A percentile compares a stretch with the other conserved stretches of the same genome.
These are phyloP conservation scores for Saguinus imperator DNA, from an alignment of 2,113 vertebrate species.

Conservation along the genomic window DNA sequence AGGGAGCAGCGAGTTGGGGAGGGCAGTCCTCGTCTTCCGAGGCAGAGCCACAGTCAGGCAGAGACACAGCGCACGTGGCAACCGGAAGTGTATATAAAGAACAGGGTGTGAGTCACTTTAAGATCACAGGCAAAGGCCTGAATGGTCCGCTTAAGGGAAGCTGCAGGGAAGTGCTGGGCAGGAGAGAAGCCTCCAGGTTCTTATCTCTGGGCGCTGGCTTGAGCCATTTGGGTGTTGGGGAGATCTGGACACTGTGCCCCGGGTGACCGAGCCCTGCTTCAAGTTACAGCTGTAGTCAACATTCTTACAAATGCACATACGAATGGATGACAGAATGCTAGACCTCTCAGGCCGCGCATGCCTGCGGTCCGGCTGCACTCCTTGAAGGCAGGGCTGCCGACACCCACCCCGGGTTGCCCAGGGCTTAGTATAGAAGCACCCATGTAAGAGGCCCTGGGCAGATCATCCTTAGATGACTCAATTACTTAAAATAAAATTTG, in stretches of 20 bases:
- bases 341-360: not conserved
- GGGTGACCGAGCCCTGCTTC: not conserved
- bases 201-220: not conserved
- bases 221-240: not conserved
- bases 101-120: not conserved
- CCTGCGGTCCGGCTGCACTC: not conserved
- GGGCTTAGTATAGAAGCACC: not conserved
- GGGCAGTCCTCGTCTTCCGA: not conserved
- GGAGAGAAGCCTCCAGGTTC: not conserved
- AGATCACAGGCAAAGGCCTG: not conserved
- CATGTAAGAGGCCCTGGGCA: not conserved
- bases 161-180: not conserved
- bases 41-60: not conserved
- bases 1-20: not conserved
- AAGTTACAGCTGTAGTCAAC: too few relatives aligned
- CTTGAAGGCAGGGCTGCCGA: not conserved
- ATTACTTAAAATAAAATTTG: not conserved
- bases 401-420: fast-evolving
- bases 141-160: not conserved
- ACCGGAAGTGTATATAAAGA: too few relatives aligned
- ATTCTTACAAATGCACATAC: not conserved
- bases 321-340: not conserved
- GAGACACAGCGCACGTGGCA: not conserved
- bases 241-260: not conserved
- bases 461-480: not conserved